phyloP scores from a whole-genome alignment of 2,888 invertebrate genomes.

The Luperina nickerlii region DNA sequence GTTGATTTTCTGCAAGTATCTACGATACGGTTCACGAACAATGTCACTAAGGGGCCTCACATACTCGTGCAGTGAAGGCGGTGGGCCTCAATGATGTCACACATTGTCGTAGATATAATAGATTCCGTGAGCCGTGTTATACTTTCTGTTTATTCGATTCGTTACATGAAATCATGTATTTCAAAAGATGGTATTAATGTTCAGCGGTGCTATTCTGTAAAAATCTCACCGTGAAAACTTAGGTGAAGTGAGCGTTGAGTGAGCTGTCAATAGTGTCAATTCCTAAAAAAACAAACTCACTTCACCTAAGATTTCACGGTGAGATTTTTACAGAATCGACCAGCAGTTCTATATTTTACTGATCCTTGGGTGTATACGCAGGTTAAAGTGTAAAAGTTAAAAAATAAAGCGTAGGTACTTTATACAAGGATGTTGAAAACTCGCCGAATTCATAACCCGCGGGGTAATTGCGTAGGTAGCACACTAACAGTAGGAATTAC shows the following conservation, averaged over 20 bases:
- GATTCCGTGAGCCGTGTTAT: not conserved
- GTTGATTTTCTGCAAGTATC: slow-evolving; percentile 18
- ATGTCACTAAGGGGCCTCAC: slow-evolving; percentile 38
- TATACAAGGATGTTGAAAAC: not conserved
- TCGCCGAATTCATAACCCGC: not conserved
- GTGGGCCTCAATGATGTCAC: slow-evolving; percentile 51
- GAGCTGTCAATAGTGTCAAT: too few relatives aligned
- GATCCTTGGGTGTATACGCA: not conserved
- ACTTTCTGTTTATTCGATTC: slow-evolving; percentile 17
- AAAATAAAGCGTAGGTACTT: not conserved
- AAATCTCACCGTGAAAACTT: too few relatives aligned
- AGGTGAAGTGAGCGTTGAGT: too few relatives aligned
- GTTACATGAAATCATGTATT: not conserved
- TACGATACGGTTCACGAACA: not conserved
- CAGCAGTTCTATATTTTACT: not conserved
- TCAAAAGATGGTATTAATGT: not conserved
- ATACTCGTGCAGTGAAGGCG: not conserved
- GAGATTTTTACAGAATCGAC: too few relatives aligned
- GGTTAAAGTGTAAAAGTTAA: not conserved
- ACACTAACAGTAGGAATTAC: too few relatives aligned
- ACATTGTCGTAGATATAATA: slow-evolving; percentile 16
- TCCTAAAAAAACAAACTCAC: too few relatives aligned
- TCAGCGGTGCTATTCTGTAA: too few relatives aligned
- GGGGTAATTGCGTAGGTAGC: too few relatives aligned
- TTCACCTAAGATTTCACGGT: too few relatives aligned